Evolutionary conservation across 2,113 vertebrate species (phyloP), one percentile per base, ranked within the genome.

Genomic region (Xiphorhynchus elegans): DNA sequence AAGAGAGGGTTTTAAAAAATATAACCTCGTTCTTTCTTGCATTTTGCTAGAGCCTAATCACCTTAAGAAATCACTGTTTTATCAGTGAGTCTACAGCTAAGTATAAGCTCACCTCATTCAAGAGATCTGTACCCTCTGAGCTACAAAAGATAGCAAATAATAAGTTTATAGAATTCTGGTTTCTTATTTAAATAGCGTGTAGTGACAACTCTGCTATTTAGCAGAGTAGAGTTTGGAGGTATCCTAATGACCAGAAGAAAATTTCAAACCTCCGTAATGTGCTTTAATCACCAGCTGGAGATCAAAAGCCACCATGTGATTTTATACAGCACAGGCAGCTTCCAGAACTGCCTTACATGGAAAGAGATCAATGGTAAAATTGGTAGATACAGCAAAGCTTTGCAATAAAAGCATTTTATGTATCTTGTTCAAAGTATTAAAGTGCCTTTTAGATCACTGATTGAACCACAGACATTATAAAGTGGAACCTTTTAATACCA

Each of bases 381-480:
- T 95, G 98, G 97, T 96, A 97, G 97, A 98, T 97, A 97, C 95
- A 97, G 96, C 97, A 97, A 97, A 97, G 91, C 98, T 96, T 95
- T 96, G 97, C 97, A 98, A 96, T 97, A 98, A 98, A 98, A 98
- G 97, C 97, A 7, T 98, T 98, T 98, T 97, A 98, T 97, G 97
- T 97, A 96, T 97, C 97, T 97, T 97, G 97, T 98, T 98, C 98
- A 98, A 98, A 98, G 97, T 96, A 33, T 98, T 98, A 98, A 98
- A 98, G 98, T 98, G 97, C 97, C 97, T 98, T 98, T 98, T 98
- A 98, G 98, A 98, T 98, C 98, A 98, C 97, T 97, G 98, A 98
- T 97, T 98, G 97, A 98, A 98, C 97, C 95, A 85, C 89, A 95
- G 97, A 97, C 97, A 96, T 98, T 98, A 98, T 97, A 98, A 98